phyloP scores from a whole-genome alignment of 2,797 vertebrate species.

The Melanogrammus aeglefinus region DNA sequence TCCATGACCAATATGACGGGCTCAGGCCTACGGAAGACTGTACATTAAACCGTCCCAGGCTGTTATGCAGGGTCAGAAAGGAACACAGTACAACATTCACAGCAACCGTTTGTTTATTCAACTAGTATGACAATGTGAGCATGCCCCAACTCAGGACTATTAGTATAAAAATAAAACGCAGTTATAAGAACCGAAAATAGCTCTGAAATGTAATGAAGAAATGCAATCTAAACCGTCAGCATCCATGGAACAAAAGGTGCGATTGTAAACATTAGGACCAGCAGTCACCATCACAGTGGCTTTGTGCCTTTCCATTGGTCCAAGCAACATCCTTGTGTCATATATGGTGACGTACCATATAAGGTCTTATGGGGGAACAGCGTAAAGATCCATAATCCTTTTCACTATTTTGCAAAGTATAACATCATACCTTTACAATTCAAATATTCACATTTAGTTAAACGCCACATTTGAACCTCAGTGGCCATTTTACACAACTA shows the following conservation, averaged over 20 bases:
- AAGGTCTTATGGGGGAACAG: neutral
- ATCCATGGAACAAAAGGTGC: neutral
- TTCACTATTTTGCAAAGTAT: neutral
- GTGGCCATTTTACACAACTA: neutral
- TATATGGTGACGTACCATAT: neutral
- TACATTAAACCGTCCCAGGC: too few species aligned
- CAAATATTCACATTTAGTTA: neutral
- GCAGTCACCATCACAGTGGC: neutral
- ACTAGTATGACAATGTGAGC: neutral
- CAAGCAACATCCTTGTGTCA: neutral
- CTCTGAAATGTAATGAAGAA: neutral
- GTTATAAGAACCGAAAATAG: neutral
- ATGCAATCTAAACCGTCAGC: neutral
- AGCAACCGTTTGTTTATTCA: neutral
- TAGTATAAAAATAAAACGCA: neutral
- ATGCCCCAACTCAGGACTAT: neutral
- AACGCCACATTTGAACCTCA: neutral
- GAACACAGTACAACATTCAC: neutral
- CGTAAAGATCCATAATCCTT: neutral
- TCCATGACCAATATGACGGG: too few species aligned
- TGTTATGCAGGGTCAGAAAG: neutral
- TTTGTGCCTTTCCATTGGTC: neutral
- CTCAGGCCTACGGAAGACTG: too few species aligned
- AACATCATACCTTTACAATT: neutral
- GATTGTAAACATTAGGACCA: neutral